Evolutionary conservation across 1,140 invertebrate species (phyloP), one percentile per base, ranked within the genome.

Genomic region (Metaphire vulgaris): DNA sequence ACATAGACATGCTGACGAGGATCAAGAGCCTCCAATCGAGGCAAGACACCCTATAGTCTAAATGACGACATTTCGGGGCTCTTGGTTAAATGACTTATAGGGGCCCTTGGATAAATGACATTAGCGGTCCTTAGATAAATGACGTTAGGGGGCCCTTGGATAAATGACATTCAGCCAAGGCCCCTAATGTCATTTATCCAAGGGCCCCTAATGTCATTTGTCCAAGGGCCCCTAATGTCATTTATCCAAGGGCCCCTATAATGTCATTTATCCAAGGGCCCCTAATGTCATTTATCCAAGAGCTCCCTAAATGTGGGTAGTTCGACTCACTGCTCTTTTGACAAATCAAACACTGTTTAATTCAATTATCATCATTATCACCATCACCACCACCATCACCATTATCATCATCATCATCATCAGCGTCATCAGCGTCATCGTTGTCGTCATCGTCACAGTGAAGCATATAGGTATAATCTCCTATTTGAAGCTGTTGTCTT

Each of bases 11-110:
- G 83, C 89, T 95, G 81, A 91, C 92, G 81, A 87, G 93, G 85
- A 92, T 94, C 78, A 94, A 93, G 89, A 92, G 90, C 86, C 88
- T 96, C 76, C 93, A 95, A 87, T 89, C 89, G 88, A 92, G 92
- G 93, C 81, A 76, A 78, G 64, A 93, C 94, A 82, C 74, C 77
- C 67, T 21, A 21, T 15, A n/a, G n/a, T n/a, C n/a, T n/a, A n/a
- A n/a, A n/a, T n/a, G n/a, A 75, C 31, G 15, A n/a, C 41, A 15
- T 14, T 65, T 14, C n/a, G 56, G 56, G 14, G 14, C 14, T 65
- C 56, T 65, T n/a, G 56, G 14, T 14, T 15, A n/a, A n/a, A 65
- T 65, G n/a, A 15, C n/a, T 15, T 65, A 65, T 15, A 15, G n/a
- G 56, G n/a, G n/a, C n/a, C n/a, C 14, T 65, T 65, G n/a, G 14